Conservation (phyloP, 2,888 invertebrate genomes). For the Aphelenchoides bicaudatus region DNA sequence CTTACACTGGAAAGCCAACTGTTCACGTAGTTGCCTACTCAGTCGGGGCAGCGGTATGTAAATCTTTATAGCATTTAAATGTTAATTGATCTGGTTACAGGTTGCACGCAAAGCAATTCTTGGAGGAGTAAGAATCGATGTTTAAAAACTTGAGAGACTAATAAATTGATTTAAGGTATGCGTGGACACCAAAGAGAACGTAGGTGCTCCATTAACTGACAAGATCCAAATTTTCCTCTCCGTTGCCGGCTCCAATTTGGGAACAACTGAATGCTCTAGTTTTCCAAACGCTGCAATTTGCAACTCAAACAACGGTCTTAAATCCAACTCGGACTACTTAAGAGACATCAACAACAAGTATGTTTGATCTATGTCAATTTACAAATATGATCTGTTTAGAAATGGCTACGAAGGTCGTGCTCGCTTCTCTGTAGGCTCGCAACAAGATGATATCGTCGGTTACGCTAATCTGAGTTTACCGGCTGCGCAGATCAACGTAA, state of each 20-base stretch:
- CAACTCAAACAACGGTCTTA: background rate
- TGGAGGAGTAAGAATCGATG: no score
- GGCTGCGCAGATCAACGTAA: slow-evolving; percentile 12
- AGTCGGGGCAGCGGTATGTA: no score
- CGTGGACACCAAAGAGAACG: background rate
- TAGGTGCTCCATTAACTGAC: background rate
- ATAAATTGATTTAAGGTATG: no score
- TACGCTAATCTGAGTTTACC: background rate
- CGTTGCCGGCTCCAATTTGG: background rate
- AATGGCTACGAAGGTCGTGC: slow-evolving; percentile 5
- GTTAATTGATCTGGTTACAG: no score
- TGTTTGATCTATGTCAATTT: background rate
- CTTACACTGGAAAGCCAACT: no score
- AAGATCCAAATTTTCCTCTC: background rate
- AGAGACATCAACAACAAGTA: slow-evolving; percentile 10
- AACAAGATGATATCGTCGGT: background rate
- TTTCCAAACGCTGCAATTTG: slow-evolving; percentile 1
- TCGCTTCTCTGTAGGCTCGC: background rate
- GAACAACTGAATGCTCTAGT: background rate
- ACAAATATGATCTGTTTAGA: background rate
- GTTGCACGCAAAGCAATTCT: no score
- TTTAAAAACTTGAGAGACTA: no score
- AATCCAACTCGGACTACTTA: background rate
- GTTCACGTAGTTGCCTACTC: no score
- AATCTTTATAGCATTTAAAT: no score